These are phyloP conservation scores for Mamestra brassicae DNA, from an alignment of 2,888 invertebrate genomes.

Conservation along the genomic window DNA sequence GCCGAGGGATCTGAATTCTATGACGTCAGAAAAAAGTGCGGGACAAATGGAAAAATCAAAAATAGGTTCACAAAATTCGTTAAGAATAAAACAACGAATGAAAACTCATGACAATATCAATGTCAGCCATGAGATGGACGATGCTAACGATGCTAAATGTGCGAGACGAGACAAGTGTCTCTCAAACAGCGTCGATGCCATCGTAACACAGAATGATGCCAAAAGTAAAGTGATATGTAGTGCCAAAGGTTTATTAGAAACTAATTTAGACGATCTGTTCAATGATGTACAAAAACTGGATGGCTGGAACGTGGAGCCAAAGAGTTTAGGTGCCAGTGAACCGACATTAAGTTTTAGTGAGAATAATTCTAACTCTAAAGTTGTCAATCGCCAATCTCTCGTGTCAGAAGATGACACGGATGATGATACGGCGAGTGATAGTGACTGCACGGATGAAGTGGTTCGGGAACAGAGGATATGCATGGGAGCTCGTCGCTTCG, in stretches of 20 bases:
- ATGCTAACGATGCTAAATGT: constrained; percentile 73
- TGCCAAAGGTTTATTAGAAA: constrained; percentile 91
- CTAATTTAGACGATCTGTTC: constrained; percentile 89
- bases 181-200: constrained; percentile 86
- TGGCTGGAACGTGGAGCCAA: constrained; percentile 81
- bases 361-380: constrained; percentile 73
- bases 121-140: constrained; percentile 71
- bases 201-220: constrained; percentile 81
- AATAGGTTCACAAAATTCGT: constrained; percentile 79
- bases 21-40: constrained; percentile 71
- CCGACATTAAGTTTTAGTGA: constrained; percentile 83
- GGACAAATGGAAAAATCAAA: constrained; percentile 72
- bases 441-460: constrained; percentile 86
- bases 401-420: constrained; percentile 86
- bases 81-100: constrained; percentile 82
- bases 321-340: constrained; percentile 87
- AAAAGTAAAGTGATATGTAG: constrained; percentile 89
- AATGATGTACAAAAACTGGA: constrained; percentile 82
- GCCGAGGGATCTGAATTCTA: constrained; percentile 74
- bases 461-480: constrained; percentile 86
- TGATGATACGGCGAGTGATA: constrained; percentile 84
- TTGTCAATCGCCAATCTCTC: constrained; percentile 82
- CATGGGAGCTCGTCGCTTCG: constrained; percentile 86
- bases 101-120: constrained; percentile 82
- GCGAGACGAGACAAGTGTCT: constrained; percentile 82